phyloP scores from a whole-genome alignment of 2,888 invertebrate species.

The Tridacna crocea region DNA sequence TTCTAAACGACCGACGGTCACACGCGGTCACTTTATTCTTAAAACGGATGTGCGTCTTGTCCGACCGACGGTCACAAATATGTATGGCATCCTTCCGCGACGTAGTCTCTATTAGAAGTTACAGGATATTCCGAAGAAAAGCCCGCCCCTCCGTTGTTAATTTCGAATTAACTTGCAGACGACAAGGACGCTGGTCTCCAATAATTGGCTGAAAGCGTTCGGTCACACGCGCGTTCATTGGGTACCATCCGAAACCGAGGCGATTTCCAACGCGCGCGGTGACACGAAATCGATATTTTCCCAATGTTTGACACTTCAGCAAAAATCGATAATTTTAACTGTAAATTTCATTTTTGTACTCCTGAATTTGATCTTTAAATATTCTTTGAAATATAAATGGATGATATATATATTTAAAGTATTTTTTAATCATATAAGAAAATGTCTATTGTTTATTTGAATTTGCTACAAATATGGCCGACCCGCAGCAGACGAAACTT shows the following conservation, averaged over 20 bases:
- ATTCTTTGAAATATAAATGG: too few species aligned
- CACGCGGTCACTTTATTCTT: slow-evolving; percentile 56
- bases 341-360: background rate
- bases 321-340: slow-evolving; percentile 27
- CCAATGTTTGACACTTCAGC: slow-evolving; percentile 31
- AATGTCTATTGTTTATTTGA: background rate
- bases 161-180: slow-evolving; percentile 65
- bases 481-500: background rate
- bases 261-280: slow-evolving; percentile 36
- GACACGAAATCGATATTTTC: slow-evolving; percentile 58
- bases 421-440: too few species aligned
- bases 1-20: slow-evolving; percentile 5
- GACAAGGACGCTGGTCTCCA: slow-evolving; percentile 56
- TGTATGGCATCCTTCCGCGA: slow-evolving; percentile 68
- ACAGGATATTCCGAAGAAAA: slow-evolving; percentile 53
- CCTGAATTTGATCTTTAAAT: background rate
- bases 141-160: slow-evolving; percentile 65
- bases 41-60: slow-evolving; percentile 68
- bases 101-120: slow-evolving; percentile 69
- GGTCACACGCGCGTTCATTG: slow-evolving; percentile 71
- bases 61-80: slow-evolving; percentile 66
- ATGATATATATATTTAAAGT: too few species aligned
- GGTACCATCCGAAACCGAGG: slow-evolving; percentile 39
- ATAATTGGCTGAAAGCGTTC: slow-evolving; percentile 63
- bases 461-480: background rate